Base-by-base conservation (phyloP, 2,113 vertebrate genomes). In the Malurus melanocephalus region DNA sequence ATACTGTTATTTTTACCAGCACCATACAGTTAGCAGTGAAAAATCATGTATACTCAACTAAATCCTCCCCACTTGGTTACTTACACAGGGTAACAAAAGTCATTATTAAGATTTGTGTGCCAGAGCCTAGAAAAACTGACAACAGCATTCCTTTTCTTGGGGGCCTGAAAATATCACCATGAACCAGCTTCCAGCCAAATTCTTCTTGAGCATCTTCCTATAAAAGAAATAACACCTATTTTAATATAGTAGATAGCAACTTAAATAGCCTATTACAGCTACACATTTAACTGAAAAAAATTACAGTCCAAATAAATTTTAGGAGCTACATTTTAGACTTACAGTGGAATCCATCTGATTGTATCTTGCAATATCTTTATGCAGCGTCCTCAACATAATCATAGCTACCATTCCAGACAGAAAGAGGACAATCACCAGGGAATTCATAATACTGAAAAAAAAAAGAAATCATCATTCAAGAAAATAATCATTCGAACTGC, bases 381-480 rank as follows among this genome's bases (percentile, higher is more conserved):
- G 99, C 74, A 99, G 95, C 1, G 99, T 99, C 94, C 99, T 98
- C 92, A 99, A 93, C 99, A 99, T 99, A 91, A 99, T 99, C 99
- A 99, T 99, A 62, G 99, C 99, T 85, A 99, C 99, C 99, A 99
- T 99, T 82, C 99, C 99, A 94, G 99, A 99, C 40, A 99, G 96
- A 96, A 99, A 99, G 53, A 99, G 99, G 79, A 99, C 99, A 93
- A 99, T 99, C 90, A 99, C 99, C 94, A 99, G 93, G 23, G 99
- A 99, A 97, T 99, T 99, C 99, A 99, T 99, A 94, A 99, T 99
- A 95, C 99, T 99, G 83, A 95, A 10, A 59, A 72, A 22, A 35
- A 42, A n/a, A 16, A 35, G 30, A 11, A 22, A 18, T 4, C 10
- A 43, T 51, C 24, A 51, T 27, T 51, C 24, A 67, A 60, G 1